phyloP scores from a whole-genome alignment of 1,140 invertebrate genomes.

The Drosophila elegans region DNA sequence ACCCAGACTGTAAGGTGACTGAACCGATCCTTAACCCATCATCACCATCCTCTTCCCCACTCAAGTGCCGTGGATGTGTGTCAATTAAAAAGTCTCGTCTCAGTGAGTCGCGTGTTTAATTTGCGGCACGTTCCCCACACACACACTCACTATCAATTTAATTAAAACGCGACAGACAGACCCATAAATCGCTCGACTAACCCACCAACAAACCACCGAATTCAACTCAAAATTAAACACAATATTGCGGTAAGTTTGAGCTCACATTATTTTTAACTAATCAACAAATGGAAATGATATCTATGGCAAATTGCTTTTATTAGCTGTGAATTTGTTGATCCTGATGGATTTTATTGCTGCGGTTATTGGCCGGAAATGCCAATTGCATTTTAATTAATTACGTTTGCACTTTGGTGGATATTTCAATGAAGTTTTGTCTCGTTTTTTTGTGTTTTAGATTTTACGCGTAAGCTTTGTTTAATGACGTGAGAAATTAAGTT shows the following conservation, averaged over 20 bases:
- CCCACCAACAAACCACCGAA: constrained; percentile 1
- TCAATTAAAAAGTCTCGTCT: constrained; percentile 78
- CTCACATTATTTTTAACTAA: constrained; percentile 42
- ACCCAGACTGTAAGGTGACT: constrained; percentile 37
- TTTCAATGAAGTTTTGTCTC: constrained; percentile 9
- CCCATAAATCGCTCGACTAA: constrained; percentile 10
- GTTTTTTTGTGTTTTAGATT: background rate
- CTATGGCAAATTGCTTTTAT: constrained; percentile 40
- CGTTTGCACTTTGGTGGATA: constrained; percentile 54
- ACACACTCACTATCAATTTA: constrained; percentile 39
- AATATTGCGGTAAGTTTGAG: constrained; percentile 48
- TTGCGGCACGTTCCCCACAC: constrained; percentile 45
- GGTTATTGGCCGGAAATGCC: constrained; percentile 33
- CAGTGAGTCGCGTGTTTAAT: constrained; percentile 77
- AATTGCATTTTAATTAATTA: constrained; percentile 77
- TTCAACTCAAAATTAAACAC: constrained; percentile 17
- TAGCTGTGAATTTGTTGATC: constrained; percentile 25
- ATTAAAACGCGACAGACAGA: constrained; percentile 49
- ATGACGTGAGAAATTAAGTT: constrained; percentile 63
- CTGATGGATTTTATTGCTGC: constrained; percentile 35
- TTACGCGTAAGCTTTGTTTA: constrained; percentile 52
- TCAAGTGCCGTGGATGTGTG: constrained; percentile 72
- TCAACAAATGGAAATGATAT: constrained; percentile 24
- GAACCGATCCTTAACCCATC: constrained; percentile 45
- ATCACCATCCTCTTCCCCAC: constrained; percentile 47